Evolutionary conservation across 2,797 vertebrate species (phyloP), one percentile per base, ranked within the genome.

Genomic region (Garrulus glandarius): DNA sequence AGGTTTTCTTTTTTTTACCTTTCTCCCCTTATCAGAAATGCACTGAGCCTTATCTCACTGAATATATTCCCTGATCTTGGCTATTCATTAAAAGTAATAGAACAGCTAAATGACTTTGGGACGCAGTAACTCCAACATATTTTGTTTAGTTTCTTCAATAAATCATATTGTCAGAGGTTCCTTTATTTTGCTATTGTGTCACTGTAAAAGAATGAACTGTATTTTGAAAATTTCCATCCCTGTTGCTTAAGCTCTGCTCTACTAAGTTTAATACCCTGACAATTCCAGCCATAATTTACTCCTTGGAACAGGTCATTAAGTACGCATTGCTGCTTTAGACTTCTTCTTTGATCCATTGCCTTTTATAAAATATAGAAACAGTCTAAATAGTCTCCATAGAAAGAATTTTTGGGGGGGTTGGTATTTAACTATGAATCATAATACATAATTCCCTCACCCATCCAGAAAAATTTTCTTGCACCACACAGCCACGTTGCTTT

Each of bases 51-150:
- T 95, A 96, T 97, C 95, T 96, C 29, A 0, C 81, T 59, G 89
- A 95, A 92, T 94, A 80, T 81, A 96, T 96, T 94, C 84, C 55
- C 95, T 95, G 89, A 97, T 97, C 96, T 94, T 57, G 87, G 94
- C 95, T 97, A 96, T 97, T 98, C 97, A 98, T 98, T 97, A 97
- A 97, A 97, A 97, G 94, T 97, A 98, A 97, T 96, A 97, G 96
- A 96, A 97, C 91, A 97, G 97, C 96, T 97, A 97, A 97, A 97
- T 97, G 96, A 97, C 97, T 97, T 94, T 88, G 93, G 95, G 95
- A 83, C 68, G 76, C 63, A 83, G 89, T 81, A 93, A 93, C 93
- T 95, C 93, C 92, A 83, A 94, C 92, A 92, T 85, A 92, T 96
- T 97, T 95, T 92, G 93, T 97, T 98, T 94, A 89, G 95, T 94